A percentile compares a stretch with the other conserved stretches of the same genome.
Evolutionary conservation across 2,888 invertebrate species (phyloP).

Genomic region (Chloroclystis v-ata): DNA sequence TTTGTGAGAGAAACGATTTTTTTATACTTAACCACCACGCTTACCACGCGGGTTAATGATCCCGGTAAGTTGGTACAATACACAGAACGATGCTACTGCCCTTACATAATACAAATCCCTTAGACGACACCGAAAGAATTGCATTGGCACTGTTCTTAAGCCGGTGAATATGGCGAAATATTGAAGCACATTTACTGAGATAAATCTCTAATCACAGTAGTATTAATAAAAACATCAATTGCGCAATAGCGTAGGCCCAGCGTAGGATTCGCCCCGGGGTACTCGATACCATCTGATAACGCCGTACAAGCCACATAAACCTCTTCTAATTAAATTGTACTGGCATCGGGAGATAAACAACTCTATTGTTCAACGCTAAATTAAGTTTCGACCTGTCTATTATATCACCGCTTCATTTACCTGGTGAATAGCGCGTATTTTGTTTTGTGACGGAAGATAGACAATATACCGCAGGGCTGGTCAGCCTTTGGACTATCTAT

Average conservation of each 20-base stretch:
- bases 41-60: too few species aligned
- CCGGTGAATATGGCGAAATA: too few species aligned
- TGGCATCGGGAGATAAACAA: slow-evolving; percentile 68
- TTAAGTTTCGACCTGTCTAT: slow-evolving; percentile 60
- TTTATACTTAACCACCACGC: too few species aligned
- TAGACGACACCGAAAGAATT: too few species aligned
- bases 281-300: slow-evolving; percentile 58
- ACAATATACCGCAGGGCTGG: slow-evolving; percentile 16
- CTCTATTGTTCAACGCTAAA: slow-evolving; percentile 72
- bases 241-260: slow-evolving; percentile 36
- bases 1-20: too few species aligned
- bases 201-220: not conserved
- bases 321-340: slow-evolving; percentile 73
- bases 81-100: too few species aligned
- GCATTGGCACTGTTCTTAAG: too few species aligned
- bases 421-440: slow-evolving; percentile 28
- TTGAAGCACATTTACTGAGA: too few species aligned
- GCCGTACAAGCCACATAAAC: slow-evolving; percentile 66
- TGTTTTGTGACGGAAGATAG: slow-evolving; percentile 21
- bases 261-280: slow-evolving; percentile 45
- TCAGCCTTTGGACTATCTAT: not conserved
- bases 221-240: slow-evolving; percentile 42
- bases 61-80: too few species aligned
- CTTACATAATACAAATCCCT: too few species aligned
- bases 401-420: slow-evolving; percentile 47